phyloP scores from a whole-genome alignment of 2,797 vertebrate species.

The Cirrhinus molitorella region DNA sequence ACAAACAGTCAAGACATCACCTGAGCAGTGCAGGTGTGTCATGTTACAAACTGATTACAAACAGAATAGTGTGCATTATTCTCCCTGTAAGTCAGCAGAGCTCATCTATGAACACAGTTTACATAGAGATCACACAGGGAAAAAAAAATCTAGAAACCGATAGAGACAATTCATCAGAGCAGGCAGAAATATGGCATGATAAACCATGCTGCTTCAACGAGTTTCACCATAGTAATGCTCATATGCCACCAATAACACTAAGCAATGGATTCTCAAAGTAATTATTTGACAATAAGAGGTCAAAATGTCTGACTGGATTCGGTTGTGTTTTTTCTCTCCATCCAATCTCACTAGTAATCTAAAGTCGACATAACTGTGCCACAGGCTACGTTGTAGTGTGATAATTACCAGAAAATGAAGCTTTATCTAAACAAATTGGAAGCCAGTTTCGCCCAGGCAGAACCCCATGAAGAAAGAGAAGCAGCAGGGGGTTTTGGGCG shows the following conservation, averaged over 20 bases:
- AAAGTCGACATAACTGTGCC: neutral
- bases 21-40: slow-evolving; percentile 20
- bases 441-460: neutral
- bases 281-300: neutral
- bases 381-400: neutral
- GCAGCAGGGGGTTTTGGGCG: slow-evolving; percentile 9
- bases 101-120: slow-evolving; percentile 1
- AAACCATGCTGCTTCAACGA: neutral
- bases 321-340: neutral
- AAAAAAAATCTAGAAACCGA: slow-evolving; percentile 1
- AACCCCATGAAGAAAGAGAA: neutral
- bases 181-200: neutral
- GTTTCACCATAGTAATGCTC: neutral
- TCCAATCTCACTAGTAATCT: neutral
- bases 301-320: neutral
- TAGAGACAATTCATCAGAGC: neutral
- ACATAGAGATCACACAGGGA: neutral
- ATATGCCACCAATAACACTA: neutral
- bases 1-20: neutral
- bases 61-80: neutral
- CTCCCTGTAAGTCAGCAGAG: neutral
- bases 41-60: neutral
- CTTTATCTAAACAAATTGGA: slow-evolving; percentile 4
- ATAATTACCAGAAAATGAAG: slow-evolving; percentile 5
- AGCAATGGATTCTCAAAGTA: neutral